Conservation (phyloP, 1,140 invertebrate species). For the Drosophila sp. region DNA sequence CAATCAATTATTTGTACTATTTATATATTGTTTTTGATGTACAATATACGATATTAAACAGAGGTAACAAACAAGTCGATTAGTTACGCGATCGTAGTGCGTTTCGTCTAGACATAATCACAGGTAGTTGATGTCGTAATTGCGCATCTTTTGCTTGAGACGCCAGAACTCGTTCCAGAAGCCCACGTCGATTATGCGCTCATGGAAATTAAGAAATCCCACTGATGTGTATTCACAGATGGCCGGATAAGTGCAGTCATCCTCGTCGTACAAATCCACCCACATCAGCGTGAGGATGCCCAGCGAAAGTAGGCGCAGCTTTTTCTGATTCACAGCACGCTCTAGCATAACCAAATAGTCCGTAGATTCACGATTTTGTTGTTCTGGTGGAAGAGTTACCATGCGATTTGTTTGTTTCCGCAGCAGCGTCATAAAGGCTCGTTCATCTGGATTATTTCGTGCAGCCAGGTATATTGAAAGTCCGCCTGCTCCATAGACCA, state of each 20-base stretch:
- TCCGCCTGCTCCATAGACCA: constrained; percentile 72
- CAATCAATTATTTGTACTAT: constrained; percentile 49
- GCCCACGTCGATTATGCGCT: constrained; percentile 91
- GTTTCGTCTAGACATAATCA: constrained; percentile 33
- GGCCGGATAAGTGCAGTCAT: constrained; percentile 89
- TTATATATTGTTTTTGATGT: constrained; percentile 34
- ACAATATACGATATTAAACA: constrained; percentile 83
- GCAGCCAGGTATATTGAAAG: constrained; percentile 52
- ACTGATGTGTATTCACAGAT: constrained; percentile 90
- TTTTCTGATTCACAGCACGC: constrained; percentile 88
- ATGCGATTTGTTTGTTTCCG: constrained; percentile 86
- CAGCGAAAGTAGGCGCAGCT: constrained; percentile 88
- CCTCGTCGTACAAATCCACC: constrained; percentile 88
- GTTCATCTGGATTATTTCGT: constrained; percentile 62
- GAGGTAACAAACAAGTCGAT: constrained; percentile 36
- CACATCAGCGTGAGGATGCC: constrained; percentile 91
- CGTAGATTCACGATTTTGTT: constrained; percentile 89
- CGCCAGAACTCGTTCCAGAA: constrained; percentile 91
- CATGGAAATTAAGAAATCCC: constrained; percentile 86
- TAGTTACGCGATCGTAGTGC: not conserved
- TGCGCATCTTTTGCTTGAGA: constrained; percentile 88
- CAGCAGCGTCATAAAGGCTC: constrained; percentile 55
- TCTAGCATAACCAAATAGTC: constrained; percentile 88
- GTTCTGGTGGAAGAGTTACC: constrained; percentile 87
- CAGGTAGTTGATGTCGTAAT: constrained; percentile 91